These are phyloP conservation scores for Pachyuromys duprasi DNA, from an alignment of 2,797 vertebrate species.

Conservation along the genomic window DNA sequence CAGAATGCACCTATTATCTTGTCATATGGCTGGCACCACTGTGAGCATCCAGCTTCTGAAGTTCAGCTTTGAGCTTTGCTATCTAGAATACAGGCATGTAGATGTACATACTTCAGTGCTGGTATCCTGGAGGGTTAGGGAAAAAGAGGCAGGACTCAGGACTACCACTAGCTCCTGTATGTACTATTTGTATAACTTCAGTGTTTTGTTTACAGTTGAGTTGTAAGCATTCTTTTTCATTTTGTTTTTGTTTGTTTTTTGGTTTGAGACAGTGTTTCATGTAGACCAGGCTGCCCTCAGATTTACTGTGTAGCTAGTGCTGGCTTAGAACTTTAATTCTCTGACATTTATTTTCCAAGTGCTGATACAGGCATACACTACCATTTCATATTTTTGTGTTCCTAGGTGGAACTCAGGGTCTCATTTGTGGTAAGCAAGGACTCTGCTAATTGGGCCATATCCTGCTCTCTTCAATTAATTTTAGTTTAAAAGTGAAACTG, in stretches of 20 bases:
- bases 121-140: background rate
- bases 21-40: background rate
- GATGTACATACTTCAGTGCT: rapidly evolving
- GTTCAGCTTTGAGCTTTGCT: background rate
- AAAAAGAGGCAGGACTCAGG: background rate
- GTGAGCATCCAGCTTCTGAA: background rate
- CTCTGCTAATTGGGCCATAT: background rate
- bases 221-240: background rate
- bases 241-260: background rate
- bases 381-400: background rate
- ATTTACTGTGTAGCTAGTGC: background rate
- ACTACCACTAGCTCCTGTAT: background rate
- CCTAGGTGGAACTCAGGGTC: background rate
- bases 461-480: background rate
- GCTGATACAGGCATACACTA: background rate
- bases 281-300: background rate
- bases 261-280: background rate
- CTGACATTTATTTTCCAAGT: background rate
- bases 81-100: background rate
- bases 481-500: background rate
- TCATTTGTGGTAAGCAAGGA: background rate
- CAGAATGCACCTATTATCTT: conserved; percentile 39
- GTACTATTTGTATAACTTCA: background rate
- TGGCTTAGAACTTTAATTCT: background rate
- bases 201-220: background rate